Conservation (phyloP, 1,140 invertebrate genomes). For the Tetramorium simillimum region DNA sequence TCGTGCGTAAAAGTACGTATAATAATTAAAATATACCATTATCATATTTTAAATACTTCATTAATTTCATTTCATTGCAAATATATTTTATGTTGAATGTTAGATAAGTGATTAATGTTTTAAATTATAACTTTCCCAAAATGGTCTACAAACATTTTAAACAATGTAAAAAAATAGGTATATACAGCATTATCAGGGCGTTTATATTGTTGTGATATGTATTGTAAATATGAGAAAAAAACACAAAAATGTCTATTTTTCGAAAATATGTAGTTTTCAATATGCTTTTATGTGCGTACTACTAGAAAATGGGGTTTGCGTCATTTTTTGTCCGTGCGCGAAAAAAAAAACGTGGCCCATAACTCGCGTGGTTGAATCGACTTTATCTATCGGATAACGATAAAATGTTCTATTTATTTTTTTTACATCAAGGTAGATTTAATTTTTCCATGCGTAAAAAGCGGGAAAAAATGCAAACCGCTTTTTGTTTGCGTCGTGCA, state of each 20-base stretch:
- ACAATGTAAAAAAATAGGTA: neutral
- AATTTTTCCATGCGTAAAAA: slow-evolving; percentile 35
- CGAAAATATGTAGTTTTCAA: slow-evolving; percentile 25
- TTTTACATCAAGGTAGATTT: slow-evolving; percentile 36
- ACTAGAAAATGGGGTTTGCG: slow-evolving; percentile 24
- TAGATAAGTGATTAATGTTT: neutral
- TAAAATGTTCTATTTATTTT: slow-evolving; percentile 42
- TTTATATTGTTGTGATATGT: neutral
- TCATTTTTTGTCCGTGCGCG: neutral
- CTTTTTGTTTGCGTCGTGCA: neutral
- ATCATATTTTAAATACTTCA: neutral
- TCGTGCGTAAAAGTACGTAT: neutral
- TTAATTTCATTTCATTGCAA: neutral
- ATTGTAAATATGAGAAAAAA: neutral
- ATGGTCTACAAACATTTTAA: neutral
- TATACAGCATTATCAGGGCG: neutral
- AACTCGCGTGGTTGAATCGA: slow-evolving; percentile 43
- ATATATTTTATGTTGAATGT: neutral
- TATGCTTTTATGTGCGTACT: slow-evolving; percentile 18
- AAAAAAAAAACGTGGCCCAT: slow-evolving; percentile 34
- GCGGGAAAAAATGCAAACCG: slow-evolving; percentile 33
- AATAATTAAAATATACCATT: neutral
- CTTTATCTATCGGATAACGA: slow-evolving; percentile 59
- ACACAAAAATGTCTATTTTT: neutral
- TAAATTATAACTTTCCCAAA: neutral